Evolutionary conservation across 2,797 vertebrate species (phyloP), one percentile per base, ranked within the genome.

Genomic region (Brachymystax lenok): DNA sequence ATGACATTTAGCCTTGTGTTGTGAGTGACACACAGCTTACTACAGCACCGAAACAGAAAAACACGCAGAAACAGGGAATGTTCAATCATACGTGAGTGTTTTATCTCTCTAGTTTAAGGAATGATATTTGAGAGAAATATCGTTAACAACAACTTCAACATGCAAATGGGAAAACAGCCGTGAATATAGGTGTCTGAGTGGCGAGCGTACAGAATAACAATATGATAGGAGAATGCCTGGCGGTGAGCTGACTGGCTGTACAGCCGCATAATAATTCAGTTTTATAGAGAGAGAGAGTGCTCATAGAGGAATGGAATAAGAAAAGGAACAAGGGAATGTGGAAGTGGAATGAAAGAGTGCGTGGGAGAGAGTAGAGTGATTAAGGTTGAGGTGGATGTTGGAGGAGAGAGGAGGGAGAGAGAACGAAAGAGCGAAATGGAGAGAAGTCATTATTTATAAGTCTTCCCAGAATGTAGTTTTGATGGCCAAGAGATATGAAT

Each of bases 401-500:
- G 66, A 52, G 52, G n/a, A 67, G 71, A 77, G 63, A 46, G 67
- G 75, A 77, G 35, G 35, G 35, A 35, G 35, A 33, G 71, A 69
- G 67, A 40, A 75, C 51, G 61, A 69, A 78, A 84, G 80, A 74
- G 75, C 21, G 67, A 78, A 84, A 50, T n/a, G 4, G 74, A 61
- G 51, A 72, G 73, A 74, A 80, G 74, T 13, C 74, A 76, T 67
- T 27, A 79, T 77, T 84, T 83, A 85, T 77, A 78, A 79, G 82
- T 87, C 83, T 78, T 72, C 35, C 1, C 27, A n/a, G 74, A 68
- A 69, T 72, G 14, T 19, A 28, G 52, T 64, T 71, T n/a, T 73
- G 30, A 80, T 75, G 35, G 77, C 76, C 69, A 19, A 67, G 76
- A 85, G 77, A 79, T 85, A 90, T 90, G 69, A 85, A 91, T 88